Evolutionary conservation across 2,888 invertebrate genomes (phyloP), one percentile per base, ranked within the genome.

Genomic region (Matsumyia berberina): DNA sequence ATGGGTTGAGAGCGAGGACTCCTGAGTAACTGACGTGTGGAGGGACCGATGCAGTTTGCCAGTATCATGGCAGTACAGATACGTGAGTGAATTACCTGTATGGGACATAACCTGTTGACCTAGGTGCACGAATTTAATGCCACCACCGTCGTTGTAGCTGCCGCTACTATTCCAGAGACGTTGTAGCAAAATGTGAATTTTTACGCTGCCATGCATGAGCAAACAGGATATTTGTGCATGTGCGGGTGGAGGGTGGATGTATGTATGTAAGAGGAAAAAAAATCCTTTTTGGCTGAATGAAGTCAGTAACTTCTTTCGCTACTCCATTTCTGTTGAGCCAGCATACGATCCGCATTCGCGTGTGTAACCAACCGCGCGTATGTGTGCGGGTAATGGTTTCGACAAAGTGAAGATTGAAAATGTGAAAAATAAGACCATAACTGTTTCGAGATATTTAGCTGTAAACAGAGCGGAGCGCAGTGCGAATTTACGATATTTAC

Each of bases 91-190:
- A 85, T 80, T 80, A 80, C 69, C 69, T 64, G 62, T 66, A 35
- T 67, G 72, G 62, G 37, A 39, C 66, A 55, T 60, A 76, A 85
- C 85, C 85, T 85, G 80, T 85, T 85, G 85, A 85, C 85, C 80
- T 76, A 66, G 66, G 64, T 74, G 67, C 60, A 74, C 51, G 64
- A 80, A 79, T 74, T 69, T 57, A 74, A 69, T 78, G 49, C 78
- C 83, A 69, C 24, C 62, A 49, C 31, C 5, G 7, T 29, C 39
- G 37, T 51, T 29, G 17, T 44, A 17, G 33, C 35, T 42, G 15
- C 31, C 53, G 37, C 24, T 24, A 4, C 24, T 24, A 24, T 24
- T 24, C 24, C 24, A 4, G 24, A 24, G 24, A 64, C 35, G 35
- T 37, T 57, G 35, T 24, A 46, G 53, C 11, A 57, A 57, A 62